Evolutionary conservation across 2,113 vertebrate genomes (phyloP).

Genomic region (Pseudonaja textilis): DNA sequence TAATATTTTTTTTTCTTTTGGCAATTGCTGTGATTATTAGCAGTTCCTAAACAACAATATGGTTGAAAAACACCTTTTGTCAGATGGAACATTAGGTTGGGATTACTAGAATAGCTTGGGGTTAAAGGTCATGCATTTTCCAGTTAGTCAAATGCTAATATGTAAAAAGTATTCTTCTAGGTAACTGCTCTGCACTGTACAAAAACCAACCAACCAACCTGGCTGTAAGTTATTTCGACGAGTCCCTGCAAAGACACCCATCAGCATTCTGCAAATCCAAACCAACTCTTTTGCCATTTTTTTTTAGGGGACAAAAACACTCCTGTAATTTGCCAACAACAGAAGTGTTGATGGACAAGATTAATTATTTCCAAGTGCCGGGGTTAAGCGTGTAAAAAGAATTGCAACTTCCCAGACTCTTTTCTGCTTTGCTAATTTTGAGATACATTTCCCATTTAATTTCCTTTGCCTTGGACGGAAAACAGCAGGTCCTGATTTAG

Average conservation of each 20-base stretch:
- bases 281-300: background rate
- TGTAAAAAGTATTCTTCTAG: conserved; percentile 20
- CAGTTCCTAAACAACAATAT: conserved; percentile 36
- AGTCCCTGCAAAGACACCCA: background rate
- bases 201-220: conserved; percentile 7
- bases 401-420: conserved; percentile 29
- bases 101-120: background rate
- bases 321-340: conserved; percentile 12
- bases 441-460: conserved; percentile 28
- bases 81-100: background rate
- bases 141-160: conserved; percentile 37
- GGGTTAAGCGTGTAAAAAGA: conserved; percentile 35
- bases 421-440: conserved; percentile 47
- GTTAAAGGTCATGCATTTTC: conserved; percentile 53
- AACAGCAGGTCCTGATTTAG: background rate
- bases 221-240: accelerated
- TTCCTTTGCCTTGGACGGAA: accelerated
- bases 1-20: conserved; percentile 15
- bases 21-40: conserved; percentile 19
- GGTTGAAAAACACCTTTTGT: conserved; percentile 33
- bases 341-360: conserved; percentile 28
- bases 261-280: accelerated
- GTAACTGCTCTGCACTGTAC: accelerated
- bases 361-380: conserved; percentile 41
- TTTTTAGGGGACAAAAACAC: background rate